Evolutionary conservation across 2,888 invertebrate genomes (phyloP), one percentile per base, ranked within the genome.

Genomic region (Hanleya hanleyi): DNA sequence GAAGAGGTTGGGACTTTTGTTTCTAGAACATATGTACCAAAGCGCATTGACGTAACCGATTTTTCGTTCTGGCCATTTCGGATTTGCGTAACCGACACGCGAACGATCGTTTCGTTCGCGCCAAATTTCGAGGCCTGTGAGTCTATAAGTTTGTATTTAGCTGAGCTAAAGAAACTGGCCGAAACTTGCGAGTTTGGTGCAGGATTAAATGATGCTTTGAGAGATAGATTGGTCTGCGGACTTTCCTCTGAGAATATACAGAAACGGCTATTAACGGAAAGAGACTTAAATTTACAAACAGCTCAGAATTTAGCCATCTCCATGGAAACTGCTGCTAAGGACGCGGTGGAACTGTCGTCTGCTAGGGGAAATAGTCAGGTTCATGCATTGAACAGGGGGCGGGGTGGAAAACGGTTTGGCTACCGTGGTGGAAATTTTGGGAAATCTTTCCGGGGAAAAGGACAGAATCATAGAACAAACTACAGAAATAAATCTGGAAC

Each of bases 161-260:
- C 71, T 5, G 51, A 69, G 33, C 37, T 78, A 15, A 51, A 75
- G 35, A 76, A 76, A 69, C 65, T 77, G 18, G 35, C 74, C 0
- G 69, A 75, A 62, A 22, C 62, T 41, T 78, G 80, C 70, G 70
- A 76, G 15, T 80, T 77, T 72, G 65, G 50, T 0, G 35, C 22
- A 0, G 32, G 4, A 18, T 47, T 78, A 4, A 32, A 73, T 22
- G 78, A 78, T 51, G 41, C 71, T 0, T 47, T 81, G 36, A 29
- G 78, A 7, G 78, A 80, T 37, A 9, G 71, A 37, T 72, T 80
- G 47, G 79, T 80, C 29, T 77, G 78, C 67, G 78, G 78, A 5
- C 38, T 81, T 12, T 22, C 33, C 15, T 62, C 65, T 47, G 38
- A 64, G 38, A 35, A 9, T 2, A 76, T 73, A 15, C 74, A 77